These are phyloP conservation scores for Clivina fossor DNA, from an alignment of 2,888 invertebrate species.

Conservation along the genomic window DNA sequence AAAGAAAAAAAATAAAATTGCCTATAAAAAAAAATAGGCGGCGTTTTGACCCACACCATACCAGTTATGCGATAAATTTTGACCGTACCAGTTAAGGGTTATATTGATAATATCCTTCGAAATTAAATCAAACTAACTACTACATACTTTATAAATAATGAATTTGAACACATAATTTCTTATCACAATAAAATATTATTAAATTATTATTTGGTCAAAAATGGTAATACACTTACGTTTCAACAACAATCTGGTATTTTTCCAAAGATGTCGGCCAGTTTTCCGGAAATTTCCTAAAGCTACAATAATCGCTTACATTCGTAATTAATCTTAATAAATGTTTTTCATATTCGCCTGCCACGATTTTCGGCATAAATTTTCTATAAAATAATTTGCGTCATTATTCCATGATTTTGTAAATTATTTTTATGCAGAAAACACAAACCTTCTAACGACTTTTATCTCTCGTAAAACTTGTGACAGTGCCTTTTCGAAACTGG, in stretches of 20 bases:
- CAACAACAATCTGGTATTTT: slow-evolving; percentile 81
- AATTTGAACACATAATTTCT: too few species aligned
- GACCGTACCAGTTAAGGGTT: too few species aligned
- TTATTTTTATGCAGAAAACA: slow-evolving; percentile 42
- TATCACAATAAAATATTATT: not conserved
- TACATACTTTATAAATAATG: too few species aligned
- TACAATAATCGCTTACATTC: slow-evolving; percentile 75
- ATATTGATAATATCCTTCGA: too few species aligned
- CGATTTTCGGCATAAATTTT: slow-evolving; percentile 89
- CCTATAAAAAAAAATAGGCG: too few species aligned
- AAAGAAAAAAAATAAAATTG: too few species aligned
- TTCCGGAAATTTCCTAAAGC: slow-evolving; percentile 66
- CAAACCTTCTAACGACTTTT: slow-evolving; percentile 76
- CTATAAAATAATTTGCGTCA: slow-evolving; percentile 58
- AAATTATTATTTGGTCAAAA: slow-evolving; percentile 21
- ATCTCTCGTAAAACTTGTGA: slow-evolving; percentile 83
- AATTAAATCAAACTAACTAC: too few species aligned
- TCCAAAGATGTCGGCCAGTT: slow-evolving; percentile 73
- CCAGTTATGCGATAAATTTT: too few species aligned
- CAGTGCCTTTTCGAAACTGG: slow-evolving; percentile 80
- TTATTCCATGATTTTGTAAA: slow-evolving; percentile 48
- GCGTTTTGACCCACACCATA: too few species aligned
- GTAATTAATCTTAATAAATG: slow-evolving; percentile 83
- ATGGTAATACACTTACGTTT: slow-evolving; percentile 49
- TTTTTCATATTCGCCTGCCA: slow-evolving; percentile 82